Conservation (phyloP, 2,888 invertebrate genomes). For the Spodoptera picta region DNA sequence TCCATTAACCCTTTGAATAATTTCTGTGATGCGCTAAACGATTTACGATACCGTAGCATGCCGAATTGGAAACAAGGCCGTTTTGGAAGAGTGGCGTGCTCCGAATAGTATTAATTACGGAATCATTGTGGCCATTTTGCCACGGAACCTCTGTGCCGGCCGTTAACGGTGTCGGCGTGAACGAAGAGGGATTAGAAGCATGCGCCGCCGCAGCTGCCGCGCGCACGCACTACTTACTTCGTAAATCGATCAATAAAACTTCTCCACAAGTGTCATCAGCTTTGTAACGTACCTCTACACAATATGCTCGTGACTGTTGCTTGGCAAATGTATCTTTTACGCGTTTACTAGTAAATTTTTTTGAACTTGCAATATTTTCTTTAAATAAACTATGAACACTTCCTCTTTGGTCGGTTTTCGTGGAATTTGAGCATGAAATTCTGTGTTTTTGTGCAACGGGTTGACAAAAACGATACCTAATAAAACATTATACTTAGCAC, state of each 20-base stretch:
- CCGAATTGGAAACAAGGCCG: slow-evolving; percentile 85
- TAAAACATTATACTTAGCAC: no score
- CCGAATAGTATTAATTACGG: slow-evolving; percentile 82
- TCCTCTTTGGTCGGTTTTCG: no score
- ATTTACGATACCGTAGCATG: slow-evolving; percentile 80
- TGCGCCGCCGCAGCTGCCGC: slow-evolving; percentile 72
- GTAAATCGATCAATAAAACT: slow-evolving; percentile 58
- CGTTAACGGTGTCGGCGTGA: slow-evolving; percentile 72
- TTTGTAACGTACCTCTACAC: slow-evolving; percentile 39
- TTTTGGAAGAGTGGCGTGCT: slow-evolving; percentile 76
- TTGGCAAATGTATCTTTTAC: slow-evolving; percentile 54
- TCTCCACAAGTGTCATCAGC: slow-evolving; percentile 59
- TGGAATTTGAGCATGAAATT: no score
- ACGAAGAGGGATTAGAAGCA: slow-evolving; percentile 69
- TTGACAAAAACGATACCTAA: no score
- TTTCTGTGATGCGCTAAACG: slow-evolving; percentile 78
- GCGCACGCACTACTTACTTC: slow-evolving; percentile 64
- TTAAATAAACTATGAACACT: slow-evolving; percentile 8
- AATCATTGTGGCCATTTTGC: slow-evolving; percentile 74
- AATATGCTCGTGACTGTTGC: slow-evolving; percentile 52
- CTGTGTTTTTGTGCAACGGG: no score
- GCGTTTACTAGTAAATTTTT: slow-evolving; percentile 31
- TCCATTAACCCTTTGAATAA: slow-evolving; percentile 74
- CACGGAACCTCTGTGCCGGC: slow-evolving; percentile 71
- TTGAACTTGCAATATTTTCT: slow-evolving; percentile 14